These are phyloP conservation scores for Enoplosus armatus DNA, from an alignment of 2,797 vertebrate species.

Conservation along the genomic window DNA sequence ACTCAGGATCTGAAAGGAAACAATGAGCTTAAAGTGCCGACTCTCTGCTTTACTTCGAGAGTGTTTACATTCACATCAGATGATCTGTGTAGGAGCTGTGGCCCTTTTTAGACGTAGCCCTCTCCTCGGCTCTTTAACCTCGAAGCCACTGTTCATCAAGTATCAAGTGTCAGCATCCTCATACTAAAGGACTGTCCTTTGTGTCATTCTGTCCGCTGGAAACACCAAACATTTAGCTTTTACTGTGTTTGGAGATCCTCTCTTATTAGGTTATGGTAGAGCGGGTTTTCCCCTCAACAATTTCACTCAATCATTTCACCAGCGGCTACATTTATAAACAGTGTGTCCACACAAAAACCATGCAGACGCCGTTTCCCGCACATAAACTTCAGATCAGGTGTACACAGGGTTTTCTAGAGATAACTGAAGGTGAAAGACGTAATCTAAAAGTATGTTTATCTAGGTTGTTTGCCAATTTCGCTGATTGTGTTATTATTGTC, in stretches of 20 bases:
- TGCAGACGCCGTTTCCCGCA: too few relatives aligned
- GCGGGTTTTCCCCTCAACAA: neutral
- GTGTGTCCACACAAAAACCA: neutral
- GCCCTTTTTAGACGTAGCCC: neutral
- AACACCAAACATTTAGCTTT: neutral
- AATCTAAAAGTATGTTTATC: neutral
- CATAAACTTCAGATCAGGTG: neutral
- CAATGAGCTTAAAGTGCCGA: neutral
- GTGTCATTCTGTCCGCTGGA: neutral
- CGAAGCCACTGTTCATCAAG: slow-evolving; percentile 3
- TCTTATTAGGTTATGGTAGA: neutral
- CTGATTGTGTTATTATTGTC: neutral
- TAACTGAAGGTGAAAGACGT: neutral
- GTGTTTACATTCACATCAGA: slow-evolving; percentile 18
- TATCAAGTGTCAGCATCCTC: neutral
- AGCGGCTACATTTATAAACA: too few relatives aligned
- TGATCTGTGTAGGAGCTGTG: slow-evolving; percentile 6
- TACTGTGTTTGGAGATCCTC: too few relatives aligned
- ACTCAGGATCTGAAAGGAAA: slow-evolving; percentile 21
- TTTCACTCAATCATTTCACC: neutral
- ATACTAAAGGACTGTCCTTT: neutral
- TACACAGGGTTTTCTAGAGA: neutral
- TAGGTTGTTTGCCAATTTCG: too few relatives aligned
- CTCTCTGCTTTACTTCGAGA: neutral
- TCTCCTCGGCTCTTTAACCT: neutral